These are phyloP conservation scores for Ecliptopera silaceata DNA, from an alignment of 2,888 invertebrate genomes.

Conservation along the genomic window DNA sequence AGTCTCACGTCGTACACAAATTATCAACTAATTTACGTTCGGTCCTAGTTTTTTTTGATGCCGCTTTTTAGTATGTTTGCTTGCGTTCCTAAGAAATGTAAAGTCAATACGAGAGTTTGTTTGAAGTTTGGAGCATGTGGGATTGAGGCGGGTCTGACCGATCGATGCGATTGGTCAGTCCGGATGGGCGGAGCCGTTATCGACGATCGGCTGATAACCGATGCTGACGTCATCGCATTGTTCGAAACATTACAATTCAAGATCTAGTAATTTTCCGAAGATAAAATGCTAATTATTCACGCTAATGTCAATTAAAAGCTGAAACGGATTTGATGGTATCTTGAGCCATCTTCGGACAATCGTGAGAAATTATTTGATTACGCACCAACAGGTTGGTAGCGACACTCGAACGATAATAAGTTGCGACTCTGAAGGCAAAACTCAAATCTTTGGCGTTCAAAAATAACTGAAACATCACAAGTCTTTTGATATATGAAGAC, in stretches of 20 bases:
- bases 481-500: conserved; percentile 19
- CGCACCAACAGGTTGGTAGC: conserved; percentile 1
- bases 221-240: conserved; percentile 50
- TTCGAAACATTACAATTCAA: conserved; percentile 20
- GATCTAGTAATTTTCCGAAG: conserved; percentile 29
- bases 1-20: conserved; percentile 74
- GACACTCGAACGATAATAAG: conserved; percentile 1
- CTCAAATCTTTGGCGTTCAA: not conserved
- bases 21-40: conserved; percentile 80
- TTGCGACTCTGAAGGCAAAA: not conserved
- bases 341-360: conserved; percentile 14
- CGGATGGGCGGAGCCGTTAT: conserved; percentile 70
- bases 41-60: conserved; percentile 62
- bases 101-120: conserved; percentile 21
- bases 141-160: conserved; percentile 59
- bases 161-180: conserved; percentile 73
- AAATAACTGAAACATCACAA: conserved; percentile 7
- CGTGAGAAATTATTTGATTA: conserved; percentile 16
- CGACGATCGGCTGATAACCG: conserved; percentile 53
- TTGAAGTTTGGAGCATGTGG: conserved; percentile 25
- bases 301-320: conserved; percentile 21
- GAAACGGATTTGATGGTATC: conserved; percentile 22
- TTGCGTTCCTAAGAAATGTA: conserved; percentile 35
- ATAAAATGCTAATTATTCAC: conserved; percentile 22
- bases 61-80: conserved; percentile 31